A percentile compares a stretch with the other conserved stretches of the same genome.
Evolutionary conservation across 2,797 vertebrate species (phyloP).

Genomic region (Chaenodraco wilsoni): DNA sequence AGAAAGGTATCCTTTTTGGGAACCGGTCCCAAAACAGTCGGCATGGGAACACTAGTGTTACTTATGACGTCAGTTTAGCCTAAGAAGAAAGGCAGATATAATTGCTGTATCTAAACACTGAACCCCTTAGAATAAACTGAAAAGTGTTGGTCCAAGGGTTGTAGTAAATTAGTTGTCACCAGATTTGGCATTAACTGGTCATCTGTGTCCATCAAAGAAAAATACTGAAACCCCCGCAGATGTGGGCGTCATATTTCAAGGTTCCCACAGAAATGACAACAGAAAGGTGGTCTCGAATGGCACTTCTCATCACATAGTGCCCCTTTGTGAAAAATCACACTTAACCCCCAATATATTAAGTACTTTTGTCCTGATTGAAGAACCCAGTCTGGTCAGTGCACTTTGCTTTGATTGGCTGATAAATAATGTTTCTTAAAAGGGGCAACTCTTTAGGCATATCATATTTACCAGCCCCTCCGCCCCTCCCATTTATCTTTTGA

Average conservation of each 20-base stretch:
- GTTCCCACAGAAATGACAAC: slow-evolving; percentile 63
- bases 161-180: slow-evolving; percentile 37
- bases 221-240: slow-evolving; percentile 62
- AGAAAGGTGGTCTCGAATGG: slow-evolving; percentile 67
- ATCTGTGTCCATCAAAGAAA: slow-evolving; percentile 54
- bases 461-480: slow-evolving; percentile 35
- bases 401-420: slow-evolving; percentile 81
- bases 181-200: slow-evolving; percentile 64
- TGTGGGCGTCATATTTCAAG: slow-evolving; percentile 50
- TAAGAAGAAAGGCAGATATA: slow-evolving; percentile 22
- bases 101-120: slow-evolving; percentile 25
- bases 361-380: slow-evolving; percentile 82
- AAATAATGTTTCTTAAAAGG: slow-evolving; percentile 73
- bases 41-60: slow-evolving; percentile 35
- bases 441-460: slow-evolving; percentile 59
- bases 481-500: slow-evolving; percentile 25
- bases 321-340: slow-evolving; percentile 55
- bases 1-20: slow-evolving; percentile 68
- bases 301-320: slow-evolving; percentile 73
- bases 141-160: slow-evolving; percentile 55
- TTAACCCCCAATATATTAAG: slow-evolving; percentile 70
- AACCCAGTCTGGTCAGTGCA: slow-evolving; percentile 82
- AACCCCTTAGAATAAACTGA: slow-evolving; percentile 37
- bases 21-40: slow-evolving; percentile 72
- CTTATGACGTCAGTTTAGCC: slow-evolving; percentile 48